Evolutionary conservation across 2,888 invertebrate genomes (phyloP), one percentile per base, ranked within the genome.

Genomic region (Epistrophella euchroma): DNA sequence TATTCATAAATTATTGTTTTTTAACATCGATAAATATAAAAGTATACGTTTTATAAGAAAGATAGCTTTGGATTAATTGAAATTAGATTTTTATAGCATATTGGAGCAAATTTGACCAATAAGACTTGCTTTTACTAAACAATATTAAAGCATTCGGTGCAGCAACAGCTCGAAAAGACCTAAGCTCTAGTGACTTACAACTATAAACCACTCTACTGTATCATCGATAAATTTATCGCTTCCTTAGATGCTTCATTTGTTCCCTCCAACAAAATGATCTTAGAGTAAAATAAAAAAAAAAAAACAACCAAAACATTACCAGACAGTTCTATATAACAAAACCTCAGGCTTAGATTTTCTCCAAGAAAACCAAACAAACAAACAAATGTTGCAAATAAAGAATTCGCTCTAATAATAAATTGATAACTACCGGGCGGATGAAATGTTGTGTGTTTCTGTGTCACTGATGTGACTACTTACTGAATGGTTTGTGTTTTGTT

Each of bases 361-460:
- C 6, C 43, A 43, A n/a, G 43, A n/a, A 43, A 15, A 37, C 35
- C 25, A 37, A 40, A 40, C 15, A 40, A 43, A 43, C 1, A 40
- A 40, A 40, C 1, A 11, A 10, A 11, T 5, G n/a, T n/a, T n/a
- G n/a, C n/a, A n/a, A n/a, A 35, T 40, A 40, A 4, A 17, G 1
- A 47, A 47, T 19, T 17, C 19, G 47, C 47, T 47, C 47, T 47
- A 19, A 47, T 47, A 47, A 19, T 10, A 32, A 45, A 47, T 47
- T 19, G 10, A 47, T 47, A 47, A 19, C 47, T 47, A 47, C 47
- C 47, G 19, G 47, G 19, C 19, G 47, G 17, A 47, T 47, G 47
- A 47, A 47, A 19, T 47, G 47, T 47, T 47, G 47, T 47, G 47
- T 47, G 47, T 47, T 47, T 47, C 47, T 47, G 47, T 47, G 47